phyloP scores from a whole-genome alignment of 2,888 invertebrate genomes.

The Apamea monoglypha region DNA sequence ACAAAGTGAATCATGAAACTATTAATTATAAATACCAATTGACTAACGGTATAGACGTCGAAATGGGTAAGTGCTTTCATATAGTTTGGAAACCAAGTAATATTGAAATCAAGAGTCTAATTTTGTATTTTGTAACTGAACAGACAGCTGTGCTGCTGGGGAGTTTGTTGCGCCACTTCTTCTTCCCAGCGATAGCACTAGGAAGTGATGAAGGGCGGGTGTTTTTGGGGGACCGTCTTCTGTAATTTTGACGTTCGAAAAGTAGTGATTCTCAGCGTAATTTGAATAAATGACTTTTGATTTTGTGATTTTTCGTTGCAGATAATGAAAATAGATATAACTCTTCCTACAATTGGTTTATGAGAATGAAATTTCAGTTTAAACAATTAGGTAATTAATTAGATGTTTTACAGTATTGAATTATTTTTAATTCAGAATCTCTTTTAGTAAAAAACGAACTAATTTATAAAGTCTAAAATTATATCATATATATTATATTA shows the following conservation, averaged over 20 bases:
- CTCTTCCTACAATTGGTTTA: slow-evolving; percentile 52
- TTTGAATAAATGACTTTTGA: too few species aligned
- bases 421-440: not conserved
- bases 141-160: too few species aligned
- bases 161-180: too few species aligned
- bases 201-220: too few species aligned
- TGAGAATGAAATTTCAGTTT: slow-evolving; percentile 33
- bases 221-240: too few species aligned
- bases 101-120: not conserved
- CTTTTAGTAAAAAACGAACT: too few species aligned
- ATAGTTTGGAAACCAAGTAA: not conserved
- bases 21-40: slow-evolving; percentile 29
- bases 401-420: not conserved
- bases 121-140: not conserved
- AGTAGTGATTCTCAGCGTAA: too few species aligned
- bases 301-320: slow-evolving; percentile 15
- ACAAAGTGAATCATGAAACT: not conserved
- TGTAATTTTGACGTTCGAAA: too few species aligned
- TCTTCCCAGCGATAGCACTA: too few species aligned
- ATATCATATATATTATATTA: too few species aligned
- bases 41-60: not conserved
- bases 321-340: slow-evolving; percentile 16
- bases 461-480: too few species aligned
- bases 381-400: slow-evolving; percentile 39
- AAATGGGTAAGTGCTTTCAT: slow-evolving; percentile 37